phyloP scores from a whole-genome alignment of 2,113 vertebrate genomes.

The Ardeotis arabs region DNA sequence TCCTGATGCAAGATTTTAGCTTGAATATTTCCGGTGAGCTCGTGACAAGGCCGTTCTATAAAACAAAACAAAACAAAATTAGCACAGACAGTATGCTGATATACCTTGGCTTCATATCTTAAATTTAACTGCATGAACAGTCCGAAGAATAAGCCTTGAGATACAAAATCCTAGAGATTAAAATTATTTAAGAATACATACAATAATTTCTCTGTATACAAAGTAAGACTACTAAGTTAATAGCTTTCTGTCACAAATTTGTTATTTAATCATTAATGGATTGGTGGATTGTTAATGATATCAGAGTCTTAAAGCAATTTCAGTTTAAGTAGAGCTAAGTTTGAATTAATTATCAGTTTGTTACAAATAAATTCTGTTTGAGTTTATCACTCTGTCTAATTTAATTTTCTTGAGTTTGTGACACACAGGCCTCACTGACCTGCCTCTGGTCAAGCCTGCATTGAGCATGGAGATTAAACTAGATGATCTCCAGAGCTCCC shows the following conservation, averaged over 20 bases:
- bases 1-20: conserved; percentile 93
- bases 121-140: neutral
- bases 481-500: neutral
- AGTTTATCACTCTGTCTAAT: no score
- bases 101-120: neutral
- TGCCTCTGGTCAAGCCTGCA: neutral
- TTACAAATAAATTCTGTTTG: no score
- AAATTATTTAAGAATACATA: neutral
- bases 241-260: neutral
- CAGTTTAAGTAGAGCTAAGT: no score
- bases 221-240: neutral
- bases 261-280: neutral
- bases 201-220: neutral
- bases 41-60: conserved; percentile 87
- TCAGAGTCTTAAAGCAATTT: no score
- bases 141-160: neutral
- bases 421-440: neutral
- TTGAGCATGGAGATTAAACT: no score
- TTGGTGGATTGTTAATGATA: no score
- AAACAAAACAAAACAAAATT: conserved; percentile 12
- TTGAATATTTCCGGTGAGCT: conserved; percentile 92
- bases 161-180: neutral
- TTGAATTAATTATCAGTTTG: no score
- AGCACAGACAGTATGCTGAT: neutral
- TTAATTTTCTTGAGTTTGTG: no score